These are phyloP conservation scores for Colletes gigas DNA, from an alignment of 1,140 invertebrate species.

Conservation along the genomic window DNA sequence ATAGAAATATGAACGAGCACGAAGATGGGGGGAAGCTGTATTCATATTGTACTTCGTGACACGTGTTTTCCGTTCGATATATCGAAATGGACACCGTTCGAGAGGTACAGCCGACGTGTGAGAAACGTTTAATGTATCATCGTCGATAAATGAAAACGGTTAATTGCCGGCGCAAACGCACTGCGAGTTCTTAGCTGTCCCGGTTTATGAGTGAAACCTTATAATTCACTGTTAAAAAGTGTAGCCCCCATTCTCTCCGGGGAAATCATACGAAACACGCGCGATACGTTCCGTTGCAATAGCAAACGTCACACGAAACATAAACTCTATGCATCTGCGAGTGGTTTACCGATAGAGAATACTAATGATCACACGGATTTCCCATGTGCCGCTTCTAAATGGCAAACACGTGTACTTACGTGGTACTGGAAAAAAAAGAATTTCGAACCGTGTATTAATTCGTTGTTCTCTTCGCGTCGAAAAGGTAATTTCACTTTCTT, in stretches of 20 bases:
- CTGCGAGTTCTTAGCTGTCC: no score
- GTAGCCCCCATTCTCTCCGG: conserved; percentile 24
- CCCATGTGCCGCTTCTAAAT: conserved; percentile 28
- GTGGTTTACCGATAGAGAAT: conserved; percentile 57
- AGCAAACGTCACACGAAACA: conserved; percentile 54
- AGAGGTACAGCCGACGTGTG: not conserved
- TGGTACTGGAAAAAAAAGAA: not conserved
- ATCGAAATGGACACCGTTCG: not conserved
- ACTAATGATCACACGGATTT: conserved; percentile 57
- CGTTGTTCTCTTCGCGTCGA: not conserved
- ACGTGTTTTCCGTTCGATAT: not conserved
- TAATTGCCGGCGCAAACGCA: not conserved
- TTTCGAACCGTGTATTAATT: not conserved
- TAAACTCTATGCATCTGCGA: conserved; percentile 59
- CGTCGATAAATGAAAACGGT: not conserved
- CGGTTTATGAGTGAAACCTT: conserved; percentile 39
- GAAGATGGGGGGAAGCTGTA: no score
- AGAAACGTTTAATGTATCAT: not conserved
- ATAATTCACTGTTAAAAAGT: conserved; percentile 57
- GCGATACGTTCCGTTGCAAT: conserved; percentile 49
- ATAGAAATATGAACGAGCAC: no score
- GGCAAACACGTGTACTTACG: not conserved
- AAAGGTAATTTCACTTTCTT: not conserved
- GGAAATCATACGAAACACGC: conserved; percentile 56
- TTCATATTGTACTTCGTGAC: not conserved